Base-by-base conservation (phyloP, 2,797 vertebrate genomes). In the Poeciliopsis paucimaculata region DNA sequence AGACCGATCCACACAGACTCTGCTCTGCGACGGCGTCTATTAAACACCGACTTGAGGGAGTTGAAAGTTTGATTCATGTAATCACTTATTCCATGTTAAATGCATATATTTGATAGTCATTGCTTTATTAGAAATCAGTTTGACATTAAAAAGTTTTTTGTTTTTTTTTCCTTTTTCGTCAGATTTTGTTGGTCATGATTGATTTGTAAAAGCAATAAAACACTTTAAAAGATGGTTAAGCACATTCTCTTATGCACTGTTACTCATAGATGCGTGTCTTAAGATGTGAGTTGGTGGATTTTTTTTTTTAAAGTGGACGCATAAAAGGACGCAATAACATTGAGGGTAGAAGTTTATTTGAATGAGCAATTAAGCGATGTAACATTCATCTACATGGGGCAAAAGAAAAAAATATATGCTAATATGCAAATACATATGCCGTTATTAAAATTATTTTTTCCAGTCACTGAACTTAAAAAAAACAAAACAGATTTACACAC, bases 321-420 rank as follows among this genome's bases (percentile, higher is more conserved):
- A 64, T 51, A 36, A 81, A 75, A 47, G 18, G 28, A 73, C 8
- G 28, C 28, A 53, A 46, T 72, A 74, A 78, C 1, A 10, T 0
- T 81, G 72, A 86, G 90, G 94, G 89, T 92, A 92, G 75, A 86
- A 93, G 93, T 96, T 96, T 96, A 96, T 96, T 96, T 93, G 91
- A 95, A 94, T 92, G 93, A 85, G 88, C 88, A 62, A 62, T 86
- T 94, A 92, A 94, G 92, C 90, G 73, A 95, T 95, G 93, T 89
- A 90, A 93, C 94, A 93, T 94, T 94, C 94, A 93, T 86, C 91
- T 95, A 94, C 92, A 93, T 93, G 94, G 90, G 86, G 89, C 90
- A 92, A 94, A 94, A 81, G 84, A 94, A 94, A 94, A 88, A 91
- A 92, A 93, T 94, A 93, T 94, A 93, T 92, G 91, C 87, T 86